Evolutionary conservation across 92 coral and sea anemone genomes (phyloP), one percentile per base, ranked within the genome.

Genomic region (Bergia puertoricense): DNA sequence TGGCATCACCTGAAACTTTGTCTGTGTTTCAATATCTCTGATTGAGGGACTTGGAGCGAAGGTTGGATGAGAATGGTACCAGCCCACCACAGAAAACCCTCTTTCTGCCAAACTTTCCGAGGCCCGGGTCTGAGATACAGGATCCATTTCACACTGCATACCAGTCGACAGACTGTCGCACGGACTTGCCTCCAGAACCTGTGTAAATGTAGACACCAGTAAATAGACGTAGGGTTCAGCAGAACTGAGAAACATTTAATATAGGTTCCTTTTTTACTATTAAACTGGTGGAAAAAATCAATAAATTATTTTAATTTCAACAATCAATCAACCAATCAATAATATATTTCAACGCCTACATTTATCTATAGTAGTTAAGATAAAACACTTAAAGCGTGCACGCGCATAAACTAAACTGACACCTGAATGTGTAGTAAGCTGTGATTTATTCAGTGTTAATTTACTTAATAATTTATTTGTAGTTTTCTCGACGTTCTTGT

Each of bases 31-130:
- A 73, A 95, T 95, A 74, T 95, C 98, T 44, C 98, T 89, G 5
- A 95, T 88, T 23, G 98, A 95, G 39, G 98, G 98, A 85, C 91
- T 95, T 54, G 98, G 89, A 50, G 94, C 94, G 86, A 95, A 95
- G n/a, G 96, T 93, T 2, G 98, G 98, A 72, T 95, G 98, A 8
- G 98, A 95, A 78, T 95, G 98, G 89, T 95, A 95, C 98, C 98
- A 95, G 85, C 98, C 98, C 86, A 95, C 98, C 65, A 95, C 98
- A 71, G 95, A 86, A 69, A 93, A 86, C 39, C 98, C 98, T 57
- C 82, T 80, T 46, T 85, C 88, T 0, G 98, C 96, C 43, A 95
- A 83, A 46, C 91, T 90, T 69, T 95, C 98, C 11, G 93, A 95
- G 69, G 98, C 98, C 91, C 94, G 93, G 89, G 98, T 95, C 85